These are phyloP conservation scores for Cataglyphis albicans DNA, from an alignment of 2,888 invertebrate species.

Conservation along the genomic window DNA sequence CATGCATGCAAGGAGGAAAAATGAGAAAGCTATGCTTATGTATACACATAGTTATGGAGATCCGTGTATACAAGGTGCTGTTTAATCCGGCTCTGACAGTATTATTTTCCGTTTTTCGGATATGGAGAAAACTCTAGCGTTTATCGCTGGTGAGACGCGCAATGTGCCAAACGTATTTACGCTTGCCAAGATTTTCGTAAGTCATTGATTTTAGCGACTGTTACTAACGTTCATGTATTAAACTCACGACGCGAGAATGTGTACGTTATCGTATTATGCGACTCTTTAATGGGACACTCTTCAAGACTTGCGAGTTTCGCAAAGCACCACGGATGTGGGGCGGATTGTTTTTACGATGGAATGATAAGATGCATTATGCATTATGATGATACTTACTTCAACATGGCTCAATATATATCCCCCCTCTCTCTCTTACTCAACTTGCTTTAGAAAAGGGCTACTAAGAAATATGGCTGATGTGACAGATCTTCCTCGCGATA, in stretches of 20 bases:
- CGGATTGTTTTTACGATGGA: constrained; percentile 44
- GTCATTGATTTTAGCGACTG: constrained; percentile 40
- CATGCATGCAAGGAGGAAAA: constrained; percentile 35
- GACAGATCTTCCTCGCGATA: neutral
- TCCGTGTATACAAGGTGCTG: constrained; percentile 11
- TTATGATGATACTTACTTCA: constrained; percentile 35
- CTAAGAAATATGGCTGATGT: constrained; percentile 29
- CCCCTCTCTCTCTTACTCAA: neutral
- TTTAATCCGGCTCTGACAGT: constrained; percentile 51
- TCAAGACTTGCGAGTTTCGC: constrained; percentile 45
- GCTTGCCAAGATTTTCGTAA: constrained; percentile 52
- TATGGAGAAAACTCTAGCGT: constrained; percentile 51
- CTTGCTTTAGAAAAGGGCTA: neutral
- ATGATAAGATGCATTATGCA: constrained; percentile 41
- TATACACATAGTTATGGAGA: constrained; percentile 27
- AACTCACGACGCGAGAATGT: constrained; percentile 32
- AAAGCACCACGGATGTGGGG: constrained; percentile 20
- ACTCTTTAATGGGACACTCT: constrained; percentile 24
- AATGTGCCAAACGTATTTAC: constrained; percentile 34
- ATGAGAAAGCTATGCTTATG: constrained; percentile 4
- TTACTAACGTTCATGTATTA: constrained; percentile 43
- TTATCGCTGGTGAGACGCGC: constrained; percentile 37
- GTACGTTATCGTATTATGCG: constrained; percentile 34
- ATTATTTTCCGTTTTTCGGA: constrained; percentile 35
- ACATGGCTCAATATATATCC: neutral